Base-by-base conservation (phyloP, 35 echinoderm and acorn worm species). In the Lytechinus pictus region DNA sequence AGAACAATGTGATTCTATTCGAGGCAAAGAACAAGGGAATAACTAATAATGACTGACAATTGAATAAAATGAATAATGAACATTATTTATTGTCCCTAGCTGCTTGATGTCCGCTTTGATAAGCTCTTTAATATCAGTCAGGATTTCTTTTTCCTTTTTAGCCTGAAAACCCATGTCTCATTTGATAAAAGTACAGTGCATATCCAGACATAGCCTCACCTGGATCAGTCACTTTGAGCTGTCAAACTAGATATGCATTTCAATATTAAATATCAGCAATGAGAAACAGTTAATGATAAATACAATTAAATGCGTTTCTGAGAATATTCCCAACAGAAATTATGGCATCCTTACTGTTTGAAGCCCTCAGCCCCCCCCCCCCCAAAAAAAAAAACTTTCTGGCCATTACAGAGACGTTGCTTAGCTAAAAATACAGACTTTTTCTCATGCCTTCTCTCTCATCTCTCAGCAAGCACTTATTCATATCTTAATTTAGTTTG, bases 391-490 rank as follows among this genome's bases (percentile, higher is more conserved):
- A 0, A 44, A 44, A 0, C 33, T 44, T 44, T 44, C 33, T 44
- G 33, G 33, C 33, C 33, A 44, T 44, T 44, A 44, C 33, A 44
- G 33, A 44, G 33, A 1, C 33, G 33, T 44, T 44, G 33, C 33
- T 44, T 44, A 44, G 33, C 2, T 44, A 44, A 44, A 44, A 44
- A 44, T 2, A 44, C 33, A 44, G 33, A 90, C 52, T 9, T 88
- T n/a, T n/a, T 88, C n/a, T 88, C 3, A 51, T 90, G 33, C 33
- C 28, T 7, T 90, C 52, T 90, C 88, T 90, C 52, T 44, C 52
- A 12, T 54, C 88, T 90, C 52, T 90, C 66, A 79, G 66, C 66
- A 79, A 79, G 56, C 14, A 79, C 66, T 79, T 79, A 79, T 79
- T 79, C 66, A 79, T 79, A 16, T 79, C 66, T 79, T 79, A 79